phyloP scores from a whole-genome alignment of 2,113 vertebrate species.

The Panurus biarmicus region DNA sequence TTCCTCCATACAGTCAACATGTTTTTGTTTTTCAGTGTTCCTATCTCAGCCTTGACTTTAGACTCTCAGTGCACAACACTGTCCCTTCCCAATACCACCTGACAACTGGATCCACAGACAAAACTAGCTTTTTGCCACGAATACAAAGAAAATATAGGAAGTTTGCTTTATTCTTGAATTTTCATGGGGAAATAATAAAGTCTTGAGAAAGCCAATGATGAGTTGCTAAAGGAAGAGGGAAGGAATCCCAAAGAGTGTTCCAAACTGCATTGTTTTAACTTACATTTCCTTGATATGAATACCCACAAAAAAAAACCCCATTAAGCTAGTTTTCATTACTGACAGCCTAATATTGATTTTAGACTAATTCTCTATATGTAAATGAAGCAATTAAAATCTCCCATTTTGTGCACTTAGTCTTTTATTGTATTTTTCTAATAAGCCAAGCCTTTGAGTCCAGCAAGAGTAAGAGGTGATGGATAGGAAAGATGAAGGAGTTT shows the following conservation, averaged over 20 bases:
- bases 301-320: background rate
- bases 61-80: background rate
- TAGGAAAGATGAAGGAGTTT: background rate
- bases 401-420: slow-evolving; percentile 39
- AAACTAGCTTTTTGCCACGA: background rate
- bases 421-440: slow-evolving; percentile 43
- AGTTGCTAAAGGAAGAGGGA: background rate
- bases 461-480: background rate
- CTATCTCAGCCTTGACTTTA: background rate
- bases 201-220: background rate
- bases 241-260: background rate
- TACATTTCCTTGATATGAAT: slow-evolving; percentile 48
- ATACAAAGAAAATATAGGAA: background rate
- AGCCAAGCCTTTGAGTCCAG: background rate
- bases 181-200: background rate
- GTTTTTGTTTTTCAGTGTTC: background rate
- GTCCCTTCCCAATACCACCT: background rate
- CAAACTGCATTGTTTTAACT: slow-evolving; percentile 35
- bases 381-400: slow-evolving; percentile 59
- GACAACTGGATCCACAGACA: background rate
- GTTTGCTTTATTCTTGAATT: background rate
- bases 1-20: background rate
- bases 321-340: slow-evolving; percentile 24
- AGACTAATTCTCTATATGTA: slow-evolving; percentile 52
- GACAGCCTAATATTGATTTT: slow-evolving; percentile 57